These are phyloP conservation scores for Agrotis clavis DNA, from an alignment of 2,888 invertebrate genomes.

Conservation along the genomic window DNA sequence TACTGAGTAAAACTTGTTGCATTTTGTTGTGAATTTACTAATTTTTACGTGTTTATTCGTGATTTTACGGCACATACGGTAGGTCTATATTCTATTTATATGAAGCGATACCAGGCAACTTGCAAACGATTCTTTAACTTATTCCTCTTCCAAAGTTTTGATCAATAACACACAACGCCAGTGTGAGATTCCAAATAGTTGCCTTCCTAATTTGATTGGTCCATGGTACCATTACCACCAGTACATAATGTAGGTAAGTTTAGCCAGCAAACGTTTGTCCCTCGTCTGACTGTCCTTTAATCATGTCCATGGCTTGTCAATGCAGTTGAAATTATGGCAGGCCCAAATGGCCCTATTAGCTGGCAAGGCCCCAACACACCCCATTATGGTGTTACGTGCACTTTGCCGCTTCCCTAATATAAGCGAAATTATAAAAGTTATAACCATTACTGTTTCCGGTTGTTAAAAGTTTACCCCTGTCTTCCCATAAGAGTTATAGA, in stretches of 20 bases:
- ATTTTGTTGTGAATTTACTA: background rate
- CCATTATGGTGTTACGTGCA: slow-evolving; percentile 36
- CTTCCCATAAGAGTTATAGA: background rate
- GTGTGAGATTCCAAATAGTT: background rate
- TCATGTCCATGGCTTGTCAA: slow-evolving; percentile 10
- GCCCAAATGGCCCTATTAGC: slow-evolving; percentile 4
- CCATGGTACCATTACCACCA: too few species aligned
- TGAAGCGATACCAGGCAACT: too few species aligned
- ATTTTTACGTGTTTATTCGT: background rate
- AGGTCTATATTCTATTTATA: background rate
- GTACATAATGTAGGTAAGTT: background rate
- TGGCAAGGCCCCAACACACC: slow-evolving; percentile 25
- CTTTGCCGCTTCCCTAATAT: slow-evolving; percentile 37
- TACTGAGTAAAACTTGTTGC: background rate
- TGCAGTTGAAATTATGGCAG: slow-evolving; percentile 18
- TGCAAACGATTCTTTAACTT: too few species aligned
- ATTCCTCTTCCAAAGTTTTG: background rate
- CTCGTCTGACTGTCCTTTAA: background rate
- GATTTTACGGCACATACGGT: background rate
- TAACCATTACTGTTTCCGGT: slow-evolving; percentile 48
- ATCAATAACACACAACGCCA: background rate
- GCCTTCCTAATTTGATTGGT: background rate
- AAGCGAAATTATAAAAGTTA: slow-evolving; percentile 42
- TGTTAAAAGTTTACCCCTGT: slow-evolving; percentile 10
- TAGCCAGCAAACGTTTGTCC: background rate